Evolutionary conservation across 2,797 vertebrate genomes (phyloP), one percentile per base, ranked within the genome.

Genomic region (Melanotaenia maccullochi): DNA sequence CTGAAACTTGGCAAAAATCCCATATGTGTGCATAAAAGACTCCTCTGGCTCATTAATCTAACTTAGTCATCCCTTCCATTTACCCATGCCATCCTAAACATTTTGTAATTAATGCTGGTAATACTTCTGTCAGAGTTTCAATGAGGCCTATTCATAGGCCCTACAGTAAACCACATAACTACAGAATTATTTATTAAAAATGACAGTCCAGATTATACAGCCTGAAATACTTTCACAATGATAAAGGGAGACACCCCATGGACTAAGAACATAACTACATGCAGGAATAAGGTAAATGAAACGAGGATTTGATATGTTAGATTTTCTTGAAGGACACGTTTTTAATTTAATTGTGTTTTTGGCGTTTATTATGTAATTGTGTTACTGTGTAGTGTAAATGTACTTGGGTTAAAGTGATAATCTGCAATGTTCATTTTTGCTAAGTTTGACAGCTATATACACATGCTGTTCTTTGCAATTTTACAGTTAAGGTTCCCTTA

Each of bases 11-110:
- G 82, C 78, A 72, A 75, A 72, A 74, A 63, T 12, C 57, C 67
- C 70, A 51, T 33, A 55, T 60, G 54, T 64, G 70, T 28, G 36
- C 49, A 73, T 22, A 44, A 81, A 74, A 82, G 79, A 70, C 73
- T 86, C 36, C 54, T 71, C 59, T 32, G 68, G 66, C 75, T 92
- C 82, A 88, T 92, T 89, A 87, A 87, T 87, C 84, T 78, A 85
- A 84, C 71, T 67, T 83, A 75, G 74, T 76, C 78, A 79, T 83
- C 54, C 72, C 42, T 70, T 79, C 75, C 55, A 72, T 86, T 86
- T 68, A 76, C 35, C 40, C 62, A 40, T 70, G 57, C 61, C 79
- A 42, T 71, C 58, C 66, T 58, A 24, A 68, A 73, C 66, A 69
- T 75, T 84, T 84, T 77, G 51, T 78, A 66, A 82, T 85, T 80